Evolutionary conservation across 1,140 invertebrate species (phyloP).

Genomic region (Polypedilum pembai): DNA sequence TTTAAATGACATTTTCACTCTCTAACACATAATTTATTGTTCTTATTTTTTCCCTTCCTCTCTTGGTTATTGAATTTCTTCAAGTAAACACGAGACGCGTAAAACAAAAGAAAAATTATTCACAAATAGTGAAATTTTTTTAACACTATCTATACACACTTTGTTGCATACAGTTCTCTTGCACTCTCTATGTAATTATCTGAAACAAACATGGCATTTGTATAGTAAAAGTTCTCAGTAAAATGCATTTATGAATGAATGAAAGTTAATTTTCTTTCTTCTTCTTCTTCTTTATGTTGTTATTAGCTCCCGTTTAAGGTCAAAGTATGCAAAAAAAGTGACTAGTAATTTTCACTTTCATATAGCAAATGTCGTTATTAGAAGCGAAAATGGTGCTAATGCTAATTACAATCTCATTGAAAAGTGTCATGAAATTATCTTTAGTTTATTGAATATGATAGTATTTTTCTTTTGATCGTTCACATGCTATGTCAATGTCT

Average conservation of each 20-base stretch:
- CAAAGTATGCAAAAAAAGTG: background rate
- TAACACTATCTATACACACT: too few relatives aligned
- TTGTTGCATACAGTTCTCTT: background rate
- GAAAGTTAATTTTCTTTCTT: conserved; percentile 2
- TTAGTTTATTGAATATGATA: too few relatives aligned
- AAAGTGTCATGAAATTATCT: too few relatives aligned
- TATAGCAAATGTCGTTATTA: background rate
- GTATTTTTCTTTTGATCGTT: too few relatives aligned
- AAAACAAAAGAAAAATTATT: background rate
- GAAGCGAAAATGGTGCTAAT: background rate
- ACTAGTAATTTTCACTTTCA: background rate
- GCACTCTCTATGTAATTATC: background rate
- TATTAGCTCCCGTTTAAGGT: conserved; percentile 2
- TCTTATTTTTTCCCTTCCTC: too few relatives aligned
- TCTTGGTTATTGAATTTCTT: background rate
- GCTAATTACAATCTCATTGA: too few relatives aligned
- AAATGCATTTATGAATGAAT: conserved; percentile 10
- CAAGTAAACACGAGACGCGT: background rate
- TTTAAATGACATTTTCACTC: too few relatives aligned
- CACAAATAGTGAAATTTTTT: conserved; percentile 1
- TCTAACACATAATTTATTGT: too few relatives aligned
- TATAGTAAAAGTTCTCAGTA: background rate
- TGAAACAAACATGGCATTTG: background rate
- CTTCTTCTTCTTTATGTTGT: background rate
- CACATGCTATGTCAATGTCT: too few relatives aligned